Percentiles rank a stretch among this genome's conserved stretches.
phyloP scores from a whole-genome alignment of 2,797 vertebrate genomes.

The Heliangelus exortis region DNA sequence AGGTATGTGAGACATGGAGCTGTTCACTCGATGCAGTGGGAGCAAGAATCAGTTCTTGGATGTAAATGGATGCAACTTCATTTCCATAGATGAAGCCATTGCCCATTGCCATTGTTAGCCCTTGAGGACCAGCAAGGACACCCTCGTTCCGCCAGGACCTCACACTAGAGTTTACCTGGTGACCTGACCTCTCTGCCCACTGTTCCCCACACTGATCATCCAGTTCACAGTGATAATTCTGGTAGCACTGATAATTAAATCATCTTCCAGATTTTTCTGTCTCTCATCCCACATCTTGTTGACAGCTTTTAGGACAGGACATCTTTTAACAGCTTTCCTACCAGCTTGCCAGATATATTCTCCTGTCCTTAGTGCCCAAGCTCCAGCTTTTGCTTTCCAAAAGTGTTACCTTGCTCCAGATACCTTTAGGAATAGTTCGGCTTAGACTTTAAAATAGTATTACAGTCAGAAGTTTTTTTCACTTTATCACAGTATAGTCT shows the following conservation, averaged over 20 bases:
- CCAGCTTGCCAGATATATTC: neutral
- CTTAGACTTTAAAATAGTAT: neutral
- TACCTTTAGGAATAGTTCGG: neutral
- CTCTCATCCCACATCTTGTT: neutral
- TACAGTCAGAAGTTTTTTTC: neutral
- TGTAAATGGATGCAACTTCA: neutral
- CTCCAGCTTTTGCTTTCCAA: neutral
- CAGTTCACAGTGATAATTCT: neutral
- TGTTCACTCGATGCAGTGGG: neutral
- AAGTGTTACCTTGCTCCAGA: neutral
- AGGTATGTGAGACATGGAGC: neutral
- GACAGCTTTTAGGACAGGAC: too few relatives aligned
- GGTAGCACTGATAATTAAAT: neutral
- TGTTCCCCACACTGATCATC: neutral
- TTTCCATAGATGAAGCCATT: conserved; percentile 9
- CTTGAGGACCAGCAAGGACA: neutral
- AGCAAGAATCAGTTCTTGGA: neutral
- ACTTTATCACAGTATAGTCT: neutral
- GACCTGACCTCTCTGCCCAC: neutral
- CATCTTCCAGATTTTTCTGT: neutral
- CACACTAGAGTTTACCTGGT: neutral
- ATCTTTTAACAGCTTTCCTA: neutral
- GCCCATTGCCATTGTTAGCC: neutral
- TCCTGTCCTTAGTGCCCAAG: neutral
- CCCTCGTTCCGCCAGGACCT: accelerated